Conservation (phyloP, 2,888 invertebrate genomes). For the Platycnemis pennipes region DNA sequence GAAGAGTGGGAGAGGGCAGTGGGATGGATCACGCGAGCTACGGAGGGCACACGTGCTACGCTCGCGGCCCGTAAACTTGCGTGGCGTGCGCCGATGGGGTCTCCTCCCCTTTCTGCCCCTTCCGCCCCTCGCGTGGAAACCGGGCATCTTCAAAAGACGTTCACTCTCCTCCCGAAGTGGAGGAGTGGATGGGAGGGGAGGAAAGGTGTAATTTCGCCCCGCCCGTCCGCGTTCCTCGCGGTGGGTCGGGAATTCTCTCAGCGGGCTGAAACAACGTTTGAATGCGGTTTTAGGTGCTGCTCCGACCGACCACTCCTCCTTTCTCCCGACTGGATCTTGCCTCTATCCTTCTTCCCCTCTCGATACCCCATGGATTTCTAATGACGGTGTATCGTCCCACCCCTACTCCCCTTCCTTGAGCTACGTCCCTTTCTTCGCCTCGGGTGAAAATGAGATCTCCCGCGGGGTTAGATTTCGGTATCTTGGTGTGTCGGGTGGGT, state of each 20-base stretch:
- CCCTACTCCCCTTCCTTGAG: neutral
- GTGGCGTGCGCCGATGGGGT: neutral
- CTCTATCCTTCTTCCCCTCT: neutral
- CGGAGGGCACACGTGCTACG: neutral
- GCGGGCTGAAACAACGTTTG: neutral
- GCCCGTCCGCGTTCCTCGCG: conserved; percentile 9
- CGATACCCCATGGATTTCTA: conserved; percentile 10
- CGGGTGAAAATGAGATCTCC: neutral
- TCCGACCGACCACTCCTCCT: neutral
- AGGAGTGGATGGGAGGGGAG: too few species aligned
- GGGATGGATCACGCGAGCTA: neutral
- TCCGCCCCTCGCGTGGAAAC: neutral
- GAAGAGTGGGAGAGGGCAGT: neutral
- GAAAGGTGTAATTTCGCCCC: conserved; percentile 36
- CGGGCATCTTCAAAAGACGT: neutral
- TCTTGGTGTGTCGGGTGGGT: neutral
- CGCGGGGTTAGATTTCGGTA: neutral
- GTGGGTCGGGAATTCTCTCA: neutral
- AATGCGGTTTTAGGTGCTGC: too few species aligned
- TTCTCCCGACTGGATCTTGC: neutral
- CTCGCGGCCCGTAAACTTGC: neutral
- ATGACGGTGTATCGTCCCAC: conserved; percentile 26
- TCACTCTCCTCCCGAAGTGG: neutral
- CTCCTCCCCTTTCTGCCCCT: neutral
- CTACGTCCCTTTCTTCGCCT: neutral